These are phyloP conservation scores for Ellobius talpinus DNA, from an alignment of 2,113 vertebrate species.

Conservation along the genomic window DNA sequence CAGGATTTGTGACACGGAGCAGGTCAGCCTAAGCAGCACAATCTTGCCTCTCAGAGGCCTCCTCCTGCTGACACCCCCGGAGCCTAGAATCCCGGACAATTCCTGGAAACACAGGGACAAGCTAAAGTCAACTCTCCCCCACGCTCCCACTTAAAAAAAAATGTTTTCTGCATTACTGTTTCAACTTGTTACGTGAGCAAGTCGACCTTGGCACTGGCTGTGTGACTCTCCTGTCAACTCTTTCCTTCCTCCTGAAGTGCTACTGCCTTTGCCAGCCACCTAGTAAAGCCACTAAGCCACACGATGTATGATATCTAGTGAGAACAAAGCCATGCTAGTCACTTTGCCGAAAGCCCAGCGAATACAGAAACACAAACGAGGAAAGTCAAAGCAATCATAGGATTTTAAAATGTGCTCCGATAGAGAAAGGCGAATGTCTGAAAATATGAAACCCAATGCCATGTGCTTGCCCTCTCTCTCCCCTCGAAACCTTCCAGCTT, in stretches of 20 bases:
- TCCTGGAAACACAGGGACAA: neutral
- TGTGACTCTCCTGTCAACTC: neutral
- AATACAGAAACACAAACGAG: conserved; percentile 74
- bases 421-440: conserved; percentile 64
- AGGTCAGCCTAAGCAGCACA: neutral
- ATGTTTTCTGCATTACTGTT: neutral
- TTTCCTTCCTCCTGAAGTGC: neutral
- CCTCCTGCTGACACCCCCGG: neutral
- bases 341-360: conserved; percentile 78
- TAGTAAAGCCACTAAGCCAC: neutral
- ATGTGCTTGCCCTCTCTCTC: neutral
- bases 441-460: conserved; percentile 3
- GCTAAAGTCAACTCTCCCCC: neutral
- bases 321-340: conserved; percentile 81
- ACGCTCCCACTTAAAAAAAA: neutral
- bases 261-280: neutral
- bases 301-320: conserved; percentile 52
- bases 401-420: conserved; percentile 29
- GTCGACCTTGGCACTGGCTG: neutral
- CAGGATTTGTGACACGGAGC: neutral
- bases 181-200: neutral
- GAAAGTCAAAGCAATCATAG: conserved; percentile 63
- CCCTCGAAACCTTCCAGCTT: neutral
- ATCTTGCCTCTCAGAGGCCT: neutral
- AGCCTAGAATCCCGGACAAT: neutral